Percentiles rank a stretch among this genome's conserved stretches.
Conservation (phyloP, 2,113 vertebrate species). For the Eurypyga helias region DNA sequence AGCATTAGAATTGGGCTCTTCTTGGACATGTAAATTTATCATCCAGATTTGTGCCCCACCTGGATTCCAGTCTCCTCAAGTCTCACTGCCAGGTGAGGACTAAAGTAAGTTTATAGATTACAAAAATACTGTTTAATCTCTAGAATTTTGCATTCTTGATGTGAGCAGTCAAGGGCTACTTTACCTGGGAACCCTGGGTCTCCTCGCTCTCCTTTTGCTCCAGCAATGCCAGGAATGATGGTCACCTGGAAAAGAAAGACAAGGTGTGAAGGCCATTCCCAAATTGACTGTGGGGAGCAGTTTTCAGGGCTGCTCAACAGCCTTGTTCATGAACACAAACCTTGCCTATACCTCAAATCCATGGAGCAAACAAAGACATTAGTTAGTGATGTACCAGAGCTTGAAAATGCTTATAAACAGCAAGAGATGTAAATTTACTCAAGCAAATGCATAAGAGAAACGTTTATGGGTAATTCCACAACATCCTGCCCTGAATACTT, state of each 20-base stretch:
- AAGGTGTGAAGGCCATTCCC: background rate
- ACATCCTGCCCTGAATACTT: background rate
- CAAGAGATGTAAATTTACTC: background rate
- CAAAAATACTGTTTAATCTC: background rate
- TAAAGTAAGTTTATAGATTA: background rate
- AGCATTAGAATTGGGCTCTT: background rate
- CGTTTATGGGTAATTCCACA: background rate
- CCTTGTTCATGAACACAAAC: background rate
- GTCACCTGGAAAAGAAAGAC: constrained; percentile 76
- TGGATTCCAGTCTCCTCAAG: background rate
- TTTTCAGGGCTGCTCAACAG: background rate
- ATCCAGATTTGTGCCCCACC: background rate
- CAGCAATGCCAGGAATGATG: constrained; percentile 76
- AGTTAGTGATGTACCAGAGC: background rate
- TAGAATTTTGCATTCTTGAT: background rate
- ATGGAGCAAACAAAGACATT: background rate
- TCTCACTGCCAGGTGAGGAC: background rate
- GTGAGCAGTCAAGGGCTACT: background rate
- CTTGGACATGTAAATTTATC: background rate
- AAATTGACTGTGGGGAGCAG: background rate
- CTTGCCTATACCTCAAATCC: background rate
- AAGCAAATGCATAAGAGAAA: background rate
- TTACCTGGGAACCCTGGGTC: constrained; percentile 83
- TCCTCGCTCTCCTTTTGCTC: constrained; percentile 85
- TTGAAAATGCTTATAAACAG: background rate